Base-by-base conservation (phyloP, 2,113 vertebrate genomes). In the Peromyscus californicus region DNA sequence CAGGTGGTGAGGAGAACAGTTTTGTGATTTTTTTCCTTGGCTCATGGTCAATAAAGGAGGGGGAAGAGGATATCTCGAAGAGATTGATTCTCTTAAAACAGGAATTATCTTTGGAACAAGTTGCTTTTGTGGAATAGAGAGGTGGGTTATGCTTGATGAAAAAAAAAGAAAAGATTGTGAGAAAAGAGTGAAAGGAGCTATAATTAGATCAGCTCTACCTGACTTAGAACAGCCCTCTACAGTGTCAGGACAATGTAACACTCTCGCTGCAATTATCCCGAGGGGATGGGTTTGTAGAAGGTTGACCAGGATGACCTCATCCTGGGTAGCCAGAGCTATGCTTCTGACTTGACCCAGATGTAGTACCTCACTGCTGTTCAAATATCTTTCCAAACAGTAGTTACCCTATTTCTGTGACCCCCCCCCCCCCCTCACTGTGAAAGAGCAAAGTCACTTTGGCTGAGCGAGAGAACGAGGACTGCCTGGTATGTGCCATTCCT, bases 1-100 rank as follows among this genome's bases (percentile, higher is more conserved):
- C 80, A 17, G 2, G 22, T 86, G 19, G 6, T 26, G 31, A 94
- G 12, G 26, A 96, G 63, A 6, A 79, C 59, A 76, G 42, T 79
- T n/a, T n/a, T 5, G 1, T 45, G 26, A 70, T 31, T 1, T 3
- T 1, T 3, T 4, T 39, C 51, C 0, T 36, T 8, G 51, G 17
- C 36, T 72, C 2, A 26, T 29, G 17, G 31, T 57, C 59, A 45
- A 85, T 51, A 8, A 8, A 11, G 51, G 51, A 24, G 42, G 24
- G 4, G 59, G 21, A 39, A 69, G 57, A 61, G 4, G 16, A 24
- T 51, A 79, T 45, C 7, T 79, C 11, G 26, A 86, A 79, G n/a
- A 96, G 19, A 31, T 29, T 85, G 8, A n/a, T 31, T 75, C n/a
- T 95, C 26, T 76, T 11, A 89, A 57, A 75, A 57, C 1, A 42